These are phyloP conservation scores for Rhynchomys soricoides DNA, from an alignment of 2,113 vertebrate genomes.

Conservation along the genomic window DNA sequence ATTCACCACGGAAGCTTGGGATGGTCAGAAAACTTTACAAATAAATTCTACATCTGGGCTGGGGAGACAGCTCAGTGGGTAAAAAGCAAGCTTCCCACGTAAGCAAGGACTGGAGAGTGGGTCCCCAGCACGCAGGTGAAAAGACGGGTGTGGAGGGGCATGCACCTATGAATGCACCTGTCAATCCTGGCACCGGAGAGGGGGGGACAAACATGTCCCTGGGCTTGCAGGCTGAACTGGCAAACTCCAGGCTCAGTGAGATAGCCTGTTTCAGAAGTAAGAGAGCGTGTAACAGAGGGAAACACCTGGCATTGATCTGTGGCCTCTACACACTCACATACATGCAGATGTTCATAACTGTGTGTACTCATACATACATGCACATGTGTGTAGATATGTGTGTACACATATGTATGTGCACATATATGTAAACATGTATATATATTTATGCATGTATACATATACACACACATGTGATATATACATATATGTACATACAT, in stretches of 20 bases:
- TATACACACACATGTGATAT: fast-evolving
- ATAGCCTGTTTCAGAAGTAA: not conserved
- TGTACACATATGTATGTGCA: fast-evolving
- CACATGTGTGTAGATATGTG: not conserved
- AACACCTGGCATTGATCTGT: not conserved
- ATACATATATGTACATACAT: not conserved
- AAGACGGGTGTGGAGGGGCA: not conserved
- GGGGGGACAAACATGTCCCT: not conserved
- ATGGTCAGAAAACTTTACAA: not conserved
- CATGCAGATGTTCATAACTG: not conserved
- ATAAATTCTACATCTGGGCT: not conserved
- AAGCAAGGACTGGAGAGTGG: not conserved
- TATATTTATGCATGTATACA: not conserved
- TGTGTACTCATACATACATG: not conserved
- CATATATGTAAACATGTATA: not conserved
- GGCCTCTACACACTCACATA: not conserved
- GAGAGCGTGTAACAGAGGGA: not conserved
- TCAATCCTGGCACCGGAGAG: not conserved
- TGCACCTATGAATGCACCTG: not conserved
- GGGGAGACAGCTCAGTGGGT: not conserved
- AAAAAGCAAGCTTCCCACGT: not conserved
- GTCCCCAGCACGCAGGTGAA: not conserved
- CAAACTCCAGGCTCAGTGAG: not conserved
- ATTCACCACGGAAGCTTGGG: not conserved
- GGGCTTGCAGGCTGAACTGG: too few species aligned